phyloP scores from a whole-genome alignment of 2,113 vertebrate genomes.

The Camarhynchus parvulus region DNA sequence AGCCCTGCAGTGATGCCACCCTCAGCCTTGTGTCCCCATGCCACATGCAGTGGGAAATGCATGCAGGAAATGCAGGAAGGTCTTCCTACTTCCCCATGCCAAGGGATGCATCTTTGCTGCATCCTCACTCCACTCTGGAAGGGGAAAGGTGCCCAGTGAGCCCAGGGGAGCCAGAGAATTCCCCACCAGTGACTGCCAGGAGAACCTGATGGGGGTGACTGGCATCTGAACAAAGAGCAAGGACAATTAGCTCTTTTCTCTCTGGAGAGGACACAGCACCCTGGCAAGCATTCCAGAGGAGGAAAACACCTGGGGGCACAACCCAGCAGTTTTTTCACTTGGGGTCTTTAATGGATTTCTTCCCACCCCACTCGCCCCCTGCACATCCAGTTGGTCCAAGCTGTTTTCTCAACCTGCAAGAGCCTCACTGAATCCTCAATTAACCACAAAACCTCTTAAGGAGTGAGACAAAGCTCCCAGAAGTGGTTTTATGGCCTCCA shows the following conservation, averaged over 20 bases:
- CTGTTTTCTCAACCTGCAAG: not conserved
- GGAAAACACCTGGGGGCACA: not conserved
- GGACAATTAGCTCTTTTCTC: not conserved
- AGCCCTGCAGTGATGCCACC: not conserved
- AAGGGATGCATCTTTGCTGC: not conserved
- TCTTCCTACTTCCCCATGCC: not conserved
- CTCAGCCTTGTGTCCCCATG: fast-evolving
- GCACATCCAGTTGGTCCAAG: not conserved
- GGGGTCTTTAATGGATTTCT: not conserved
- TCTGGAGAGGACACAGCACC: not conserved
- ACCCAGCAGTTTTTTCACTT: not conserved
- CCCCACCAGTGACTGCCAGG: not conserved
- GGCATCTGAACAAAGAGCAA: not conserved
- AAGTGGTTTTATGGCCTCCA: not conserved
- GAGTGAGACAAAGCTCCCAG: constrained; percentile 5
- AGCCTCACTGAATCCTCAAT: not conserved
- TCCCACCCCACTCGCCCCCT: fast-evolving
- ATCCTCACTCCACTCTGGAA: not conserved
- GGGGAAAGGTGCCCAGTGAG: not conserved
- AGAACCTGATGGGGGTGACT: not conserved
- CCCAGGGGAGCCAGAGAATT: not conserved
- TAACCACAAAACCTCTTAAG: constrained; percentile 7
- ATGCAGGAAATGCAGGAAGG: not conserved
- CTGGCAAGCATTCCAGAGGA: not conserved
- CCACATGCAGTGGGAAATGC: not conserved